A percentile compares a stretch with the other conserved stretches of the same genome.
phyloP scores from a whole-genome alignment of 2,888 invertebrate species.

The Netelia melanura region DNA sequence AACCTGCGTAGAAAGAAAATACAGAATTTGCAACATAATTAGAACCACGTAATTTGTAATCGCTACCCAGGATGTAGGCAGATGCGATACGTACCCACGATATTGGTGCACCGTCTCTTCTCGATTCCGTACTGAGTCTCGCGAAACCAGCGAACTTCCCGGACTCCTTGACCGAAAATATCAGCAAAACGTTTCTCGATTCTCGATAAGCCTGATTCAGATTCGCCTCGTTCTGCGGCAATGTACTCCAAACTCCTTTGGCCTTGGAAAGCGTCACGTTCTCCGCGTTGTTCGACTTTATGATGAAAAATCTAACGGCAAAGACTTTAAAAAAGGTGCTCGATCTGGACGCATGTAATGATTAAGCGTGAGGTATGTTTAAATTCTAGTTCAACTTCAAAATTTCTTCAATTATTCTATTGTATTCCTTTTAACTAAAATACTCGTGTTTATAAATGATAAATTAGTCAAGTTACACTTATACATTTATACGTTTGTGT shows the following conservation, averaged over 20 bases:
- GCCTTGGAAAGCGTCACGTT: conserved; percentile 97
- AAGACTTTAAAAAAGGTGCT: conserved; percentile 72
- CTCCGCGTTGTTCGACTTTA: conserved; percentile 99
- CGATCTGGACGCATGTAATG: conserved; percentile 35
- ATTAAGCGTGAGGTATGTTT: not conserved
- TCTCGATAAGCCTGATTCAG: conserved; percentile 97
- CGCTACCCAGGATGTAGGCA: not conserved
- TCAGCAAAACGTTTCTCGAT: conserved; percentile 96
- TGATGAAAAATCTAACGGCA: conserved; percentile 92
- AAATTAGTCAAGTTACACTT: not conserved
- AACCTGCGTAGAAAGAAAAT: conserved; percentile 80
- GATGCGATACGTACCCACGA: conserved; percentile 90
- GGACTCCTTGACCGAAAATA: conserved; percentile 99
- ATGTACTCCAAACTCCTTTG: conserved; percentile 98
- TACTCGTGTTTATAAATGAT: not conserved
- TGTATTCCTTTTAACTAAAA: conserved; percentile 11
- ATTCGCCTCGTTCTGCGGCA: conserved; percentile 98
- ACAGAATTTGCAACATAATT: not conserved
- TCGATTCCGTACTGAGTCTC: conserved; percentile 94
- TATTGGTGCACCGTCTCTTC: conserved; percentile 95
- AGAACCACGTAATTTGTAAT: not conserved
- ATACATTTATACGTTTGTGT: not conserved
- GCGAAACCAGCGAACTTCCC: conserved; percentile 98
- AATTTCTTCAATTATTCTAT: not conserved
- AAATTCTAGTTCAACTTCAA: not conserved